Percentiles rank a stretch among this genome's conserved stretches.
Conservation (phyloP, 2,797 vertebrate species). For the Pangasius larnaudii region DNA sequence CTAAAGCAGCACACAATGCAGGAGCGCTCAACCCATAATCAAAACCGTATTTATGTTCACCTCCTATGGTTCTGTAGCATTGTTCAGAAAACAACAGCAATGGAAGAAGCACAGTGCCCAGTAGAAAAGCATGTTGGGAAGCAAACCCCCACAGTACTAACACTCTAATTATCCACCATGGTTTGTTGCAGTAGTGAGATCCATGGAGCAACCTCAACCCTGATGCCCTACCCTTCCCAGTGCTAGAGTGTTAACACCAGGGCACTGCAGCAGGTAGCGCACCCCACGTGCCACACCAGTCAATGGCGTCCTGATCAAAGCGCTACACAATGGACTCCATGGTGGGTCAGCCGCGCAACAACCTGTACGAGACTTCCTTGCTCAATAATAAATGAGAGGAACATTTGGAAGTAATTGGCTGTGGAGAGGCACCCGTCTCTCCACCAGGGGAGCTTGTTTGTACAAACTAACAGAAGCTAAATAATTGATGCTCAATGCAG, state of each 20-base stretch:
- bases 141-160: slow-evolving; percentile 39
- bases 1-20: not conserved
- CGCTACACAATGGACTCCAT: slow-evolving; percentile 74
- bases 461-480: slow-evolving; percentile 88
- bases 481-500: slow-evolving; percentile 86
- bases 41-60: slow-evolving; percentile 5
- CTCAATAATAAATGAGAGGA: slow-evolving; percentile 90
- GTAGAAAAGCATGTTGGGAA: slow-evolving; percentile 40
- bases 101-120: not conserved
- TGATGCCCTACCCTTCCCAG: slow-evolving; percentile 37
- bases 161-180: slow-evolving; percentile 51
- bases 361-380: slow-evolving; percentile 84
- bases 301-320: slow-evolving; percentile 81
- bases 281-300: slow-evolving; percentile 28
- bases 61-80: slow-evolving; percentile 33
- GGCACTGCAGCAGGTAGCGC: slow-evolving; percentile 66
- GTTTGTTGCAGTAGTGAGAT: slow-evolving; percentile 37
- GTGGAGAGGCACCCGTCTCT: slow-evolving; percentile 67
- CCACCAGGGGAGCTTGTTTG: slow-evolving; percentile 83
- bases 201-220: slow-evolving; percentile 15
- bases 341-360: slow-evolving; percentile 78
- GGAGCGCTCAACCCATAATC: not conserved
- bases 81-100: slow-evolving; percentile 33
- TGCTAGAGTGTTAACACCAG: slow-evolving; percentile 8
- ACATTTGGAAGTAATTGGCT: slow-evolving; percentile 87